A percentile compares a stretch with the other conserved stretches of the same genome.
Evolutionary conservation across 2,113 vertebrate genomes (phyloP).

Genomic region (Puffinus mauretanicus): DNA sequence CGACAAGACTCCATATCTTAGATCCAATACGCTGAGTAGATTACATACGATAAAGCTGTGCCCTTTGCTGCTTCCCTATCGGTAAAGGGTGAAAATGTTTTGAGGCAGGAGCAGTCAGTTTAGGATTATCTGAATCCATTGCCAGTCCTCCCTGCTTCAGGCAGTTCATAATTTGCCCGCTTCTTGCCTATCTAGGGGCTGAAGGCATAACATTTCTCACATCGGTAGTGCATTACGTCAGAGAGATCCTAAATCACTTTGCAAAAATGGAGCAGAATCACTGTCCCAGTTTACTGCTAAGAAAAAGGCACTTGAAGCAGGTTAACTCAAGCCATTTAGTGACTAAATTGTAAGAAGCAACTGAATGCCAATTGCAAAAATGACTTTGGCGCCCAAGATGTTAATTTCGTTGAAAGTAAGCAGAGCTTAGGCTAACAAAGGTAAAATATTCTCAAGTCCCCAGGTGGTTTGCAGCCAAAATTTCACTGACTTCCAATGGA

Average conservation of each 20-base stretch:
- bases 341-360: neutral
- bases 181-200: neutral
- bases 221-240: neutral
- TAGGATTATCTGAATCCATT: neutral
- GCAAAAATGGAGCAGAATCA: neutral
- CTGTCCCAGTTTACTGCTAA: neutral
- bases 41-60: neutral
- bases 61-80: accelerated
- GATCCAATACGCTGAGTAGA: neutral
- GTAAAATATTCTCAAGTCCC: neutral
- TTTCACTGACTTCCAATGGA: neutral
- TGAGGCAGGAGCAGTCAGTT: neutral
- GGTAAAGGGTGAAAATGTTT: neutral
- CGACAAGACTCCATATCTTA: neutral
- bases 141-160: neutral
- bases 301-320: neutral
- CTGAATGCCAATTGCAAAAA: neutral
- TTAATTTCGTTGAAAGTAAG: neutral
- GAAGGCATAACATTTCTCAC: neutral
- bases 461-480: neutral
- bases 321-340: neutral
- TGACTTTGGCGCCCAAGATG: neutral
- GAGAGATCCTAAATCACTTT: conserved; percentile 21
- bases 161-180: neutral
- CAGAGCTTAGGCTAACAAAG: neutral